These are phyloP conservation scores for Gonatopus flavifemur DNA, from an alignment of 1,140 invertebrate species.

Conservation along the genomic window DNA sequence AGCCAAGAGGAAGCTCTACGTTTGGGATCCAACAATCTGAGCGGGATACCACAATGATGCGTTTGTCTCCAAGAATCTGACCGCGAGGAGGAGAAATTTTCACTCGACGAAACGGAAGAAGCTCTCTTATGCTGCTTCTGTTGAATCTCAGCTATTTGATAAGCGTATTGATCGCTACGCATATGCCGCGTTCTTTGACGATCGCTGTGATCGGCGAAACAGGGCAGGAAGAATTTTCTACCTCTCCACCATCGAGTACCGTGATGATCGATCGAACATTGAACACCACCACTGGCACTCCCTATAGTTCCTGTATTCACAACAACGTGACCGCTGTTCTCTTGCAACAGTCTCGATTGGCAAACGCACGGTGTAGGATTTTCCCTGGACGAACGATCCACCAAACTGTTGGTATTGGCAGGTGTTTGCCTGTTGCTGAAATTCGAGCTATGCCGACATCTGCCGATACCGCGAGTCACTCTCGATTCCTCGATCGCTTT, in stretches of 20 bases:
- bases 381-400: slow-evolving; percentile 76
- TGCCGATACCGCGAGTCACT: slow-evolving; percentile 82
- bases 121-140: slow-evolving; percentile 74
- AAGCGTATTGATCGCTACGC: slow-evolving; percentile 72
- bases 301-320: slow-evolving; percentile 18
- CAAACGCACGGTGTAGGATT: slow-evolving; percentile 68
- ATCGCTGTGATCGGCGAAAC: slow-evolving; percentile 36
- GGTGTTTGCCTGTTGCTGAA: slow-evolving; percentile 88
- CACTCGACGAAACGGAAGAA: slow-evolving; percentile 83
- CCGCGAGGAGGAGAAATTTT: slow-evolving; percentile 83
- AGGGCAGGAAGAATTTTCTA: slow-evolving; percentile 42
- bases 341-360: slow-evolving; percentile 65
- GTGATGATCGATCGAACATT: slow-evolving; percentile 19
- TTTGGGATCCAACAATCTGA: slow-evolving; percentile 73
- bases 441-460: slow-evolving; percentile 83
- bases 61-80: slow-evolving; percentile 80
- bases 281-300: too few species aligned
- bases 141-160: slow-evolving; percentile 78
- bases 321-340: slow-evolving; percentile 28
- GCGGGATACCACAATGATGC: slow-evolving; percentile 74
- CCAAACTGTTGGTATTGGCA: slow-evolving; percentile 82
- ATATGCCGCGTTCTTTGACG: slow-evolving; percentile 48
- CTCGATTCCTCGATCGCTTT: slow-evolving; percentile 91
- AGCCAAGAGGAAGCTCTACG: slow-evolving; percentile 81
- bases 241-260: slow-evolving; percentile 40